A percentile compares a stretch with the other conserved stretches of the same genome.
Evolutionary conservation across 2,113 vertebrate species (phyloP).

Genomic region (Brachyistius frenatus): DNA sequence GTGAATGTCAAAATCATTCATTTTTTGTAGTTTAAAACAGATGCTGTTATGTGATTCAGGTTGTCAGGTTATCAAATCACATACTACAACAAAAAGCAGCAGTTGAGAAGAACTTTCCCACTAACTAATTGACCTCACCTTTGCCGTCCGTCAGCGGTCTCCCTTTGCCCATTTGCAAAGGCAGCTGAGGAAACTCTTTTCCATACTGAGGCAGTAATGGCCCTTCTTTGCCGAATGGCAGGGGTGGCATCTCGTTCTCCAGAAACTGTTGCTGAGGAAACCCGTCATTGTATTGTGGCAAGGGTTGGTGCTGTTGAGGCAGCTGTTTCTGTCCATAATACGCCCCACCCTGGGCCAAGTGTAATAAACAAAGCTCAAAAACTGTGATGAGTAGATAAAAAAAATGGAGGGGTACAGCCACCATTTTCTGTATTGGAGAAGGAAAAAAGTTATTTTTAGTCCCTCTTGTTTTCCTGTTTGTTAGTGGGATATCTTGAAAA

Average conservation of each 20-base stretch:
- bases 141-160: conserved; percentile 88
- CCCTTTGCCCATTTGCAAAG: conserved; percentile 87
- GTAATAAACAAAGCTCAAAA: conserved; percentile 82
- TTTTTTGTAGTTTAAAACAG: too few species aligned
- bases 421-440: conserved; percentile 75
- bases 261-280: conserved; percentile 87
- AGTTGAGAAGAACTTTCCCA: too few species aligned
- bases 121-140: conserved; percentile 80
- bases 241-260: conserved; percentile 90
- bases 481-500: too few species aligned
- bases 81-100: too few species aligned
- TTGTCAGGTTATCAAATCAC: too few species aligned
- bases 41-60: too few species aligned
- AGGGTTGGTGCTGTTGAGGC: conserved; percentile 89
- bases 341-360: conserved; percentile 84
- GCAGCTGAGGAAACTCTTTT: conserved; percentile 90
- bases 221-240: conserved; percentile 35
- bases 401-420: conserved; percentile 63
- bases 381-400: conserved; percentile 79
- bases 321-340: conserved; percentile 94
- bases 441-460: background rate
- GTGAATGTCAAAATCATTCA: too few species aligned
- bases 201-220: conserved; percentile 89
- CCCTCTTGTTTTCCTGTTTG: too few species aligned
- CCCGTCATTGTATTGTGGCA: conserved; percentile 93